These are phyloP conservation scores for Antheraea pernyi DNA, from an alignment of 1,140 invertebrate genomes.

Conservation along the genomic window DNA sequence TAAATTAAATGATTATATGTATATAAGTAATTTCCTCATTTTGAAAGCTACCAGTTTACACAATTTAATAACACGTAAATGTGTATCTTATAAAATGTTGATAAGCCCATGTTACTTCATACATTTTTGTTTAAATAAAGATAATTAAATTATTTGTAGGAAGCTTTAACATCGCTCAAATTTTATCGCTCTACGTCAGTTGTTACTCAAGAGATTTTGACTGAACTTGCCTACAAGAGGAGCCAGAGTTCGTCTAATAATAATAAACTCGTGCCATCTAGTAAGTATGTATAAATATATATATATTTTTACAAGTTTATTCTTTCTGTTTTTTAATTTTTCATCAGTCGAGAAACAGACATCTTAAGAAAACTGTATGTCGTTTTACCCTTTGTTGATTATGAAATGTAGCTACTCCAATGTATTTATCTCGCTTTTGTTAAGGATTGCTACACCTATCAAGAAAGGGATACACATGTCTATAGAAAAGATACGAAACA, in stretches of 20 bases:
- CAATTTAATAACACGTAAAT: neutral
- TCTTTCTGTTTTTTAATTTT: no score
- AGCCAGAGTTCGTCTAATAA: constrained; percentile 5
- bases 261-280: constrained; percentile 5
- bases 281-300: constrained; percentile 7
- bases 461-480: no score
- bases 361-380: no score
- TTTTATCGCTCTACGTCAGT: constrained; percentile 25
- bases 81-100: neutral
- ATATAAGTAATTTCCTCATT: neutral
- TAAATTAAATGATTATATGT: no score
- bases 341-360: no score
- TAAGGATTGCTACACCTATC: no score
- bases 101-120: neutral
- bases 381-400: no score
- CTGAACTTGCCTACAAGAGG: constrained; percentile 17
- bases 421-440: no score
- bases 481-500: no score
- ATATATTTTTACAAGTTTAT: no score
- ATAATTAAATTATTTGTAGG: constrained; percentile 17
- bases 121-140: neutral
- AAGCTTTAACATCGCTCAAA: constrained; percentile 26
- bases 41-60: neutral
- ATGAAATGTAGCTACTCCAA: no score
- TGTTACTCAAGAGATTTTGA: constrained; percentile 23